Percentiles rank a stretch among this genome's conserved stretches.
These are phyloP conservation scores for Lydus trimaculatus DNA, from an alignment of 2,888 invertebrate genomes.

Conservation along the genomic window DNA sequence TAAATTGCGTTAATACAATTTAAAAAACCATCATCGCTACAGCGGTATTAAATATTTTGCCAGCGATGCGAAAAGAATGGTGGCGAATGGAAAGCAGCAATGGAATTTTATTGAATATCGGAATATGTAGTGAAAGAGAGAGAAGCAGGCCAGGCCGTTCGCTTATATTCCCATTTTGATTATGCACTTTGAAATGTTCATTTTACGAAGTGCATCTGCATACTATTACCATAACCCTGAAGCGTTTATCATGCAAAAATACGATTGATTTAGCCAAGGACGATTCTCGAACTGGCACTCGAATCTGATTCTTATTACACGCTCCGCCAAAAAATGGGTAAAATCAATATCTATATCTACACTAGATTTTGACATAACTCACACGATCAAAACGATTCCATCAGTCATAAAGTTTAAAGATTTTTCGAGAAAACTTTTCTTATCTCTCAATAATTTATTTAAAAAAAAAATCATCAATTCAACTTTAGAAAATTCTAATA, in stretches of 20 bases:
- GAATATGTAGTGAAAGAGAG: conserved; percentile 17
- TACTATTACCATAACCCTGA: conserved; percentile 47
- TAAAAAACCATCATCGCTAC: conserved; percentile 5
- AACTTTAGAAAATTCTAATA: background rate
- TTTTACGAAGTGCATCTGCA: conserved; percentile 50
- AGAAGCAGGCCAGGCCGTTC: conserved; percentile 19
- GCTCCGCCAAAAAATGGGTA: conserved; percentile 17
- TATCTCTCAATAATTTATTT: background rate
- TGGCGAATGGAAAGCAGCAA: background rate
- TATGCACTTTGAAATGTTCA: conserved; percentile 40
- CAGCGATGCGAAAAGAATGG: conserved; percentile 25
- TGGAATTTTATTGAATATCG: conserved; percentile 23
- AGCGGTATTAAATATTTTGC: conserved; percentile 1
- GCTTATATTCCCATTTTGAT: conserved; percentile 6
- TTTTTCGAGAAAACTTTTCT: background rate
- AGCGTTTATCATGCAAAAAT: conserved; percentile 48
- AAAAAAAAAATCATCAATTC: background rate
- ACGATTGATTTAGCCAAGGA: conserved; percentile 41
- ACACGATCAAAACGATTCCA: background rate
- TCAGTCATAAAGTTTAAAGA: background rate
- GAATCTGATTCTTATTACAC: conserved; percentile 41
- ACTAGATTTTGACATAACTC: background rate
- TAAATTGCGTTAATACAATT: conserved; percentile 2
- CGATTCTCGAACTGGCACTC: conserved; percentile 23
- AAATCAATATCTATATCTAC: background rate